Conservation (phyloP, 1,140 invertebrate genomes). For the Drosophila baimaii region DNA sequence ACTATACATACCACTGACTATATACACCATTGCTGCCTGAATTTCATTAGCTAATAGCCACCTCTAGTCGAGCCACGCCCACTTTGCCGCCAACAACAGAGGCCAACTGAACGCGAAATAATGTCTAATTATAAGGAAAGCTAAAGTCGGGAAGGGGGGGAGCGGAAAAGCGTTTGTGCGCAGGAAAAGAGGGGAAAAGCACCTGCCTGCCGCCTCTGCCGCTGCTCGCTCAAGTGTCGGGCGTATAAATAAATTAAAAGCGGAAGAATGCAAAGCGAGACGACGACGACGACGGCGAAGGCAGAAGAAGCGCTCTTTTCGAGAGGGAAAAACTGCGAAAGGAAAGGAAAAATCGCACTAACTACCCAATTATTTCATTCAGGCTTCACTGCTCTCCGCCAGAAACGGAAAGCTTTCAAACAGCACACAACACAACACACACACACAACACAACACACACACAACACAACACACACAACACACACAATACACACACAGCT, state of each 20-base stretch:
- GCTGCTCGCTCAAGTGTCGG: constrained; percentile 43
- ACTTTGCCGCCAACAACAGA: constrained; percentile 36
- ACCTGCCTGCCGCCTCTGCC: background rate
- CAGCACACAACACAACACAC: constrained; percentile 16
- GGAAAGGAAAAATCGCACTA: constrained; percentile 68
- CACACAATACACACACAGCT: background rate
- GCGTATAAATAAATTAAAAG: constrained; percentile 71
- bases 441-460: constrained; percentile 1
- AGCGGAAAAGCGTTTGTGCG: constrained; percentile 50
- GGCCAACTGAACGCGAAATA: constrained; percentile 54
- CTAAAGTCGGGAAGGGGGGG: background rate
- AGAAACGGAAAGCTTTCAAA: constrained; percentile 50
- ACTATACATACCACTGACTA: background rate
- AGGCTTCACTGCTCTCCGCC: constrained; percentile 72
- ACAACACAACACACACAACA: no score
- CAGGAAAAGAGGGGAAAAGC: constrained; percentile 30
- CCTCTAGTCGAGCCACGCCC: constrained; percentile 34
- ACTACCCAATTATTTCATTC: constrained; percentile 84
- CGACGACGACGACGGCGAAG: background rate
- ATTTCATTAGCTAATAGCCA: constrained; percentile 52
- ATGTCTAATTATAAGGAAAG: constrained; percentile 61
- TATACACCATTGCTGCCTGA: constrained; percentile 4
- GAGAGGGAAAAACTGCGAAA: constrained; percentile 21
- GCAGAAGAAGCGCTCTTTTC: constrained; percentile 30
- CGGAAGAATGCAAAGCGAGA: constrained; percentile 50